Conservation (phyloP, 53 echinoderm and acorn worm species). For the Patiria pectinifera region DNA sequence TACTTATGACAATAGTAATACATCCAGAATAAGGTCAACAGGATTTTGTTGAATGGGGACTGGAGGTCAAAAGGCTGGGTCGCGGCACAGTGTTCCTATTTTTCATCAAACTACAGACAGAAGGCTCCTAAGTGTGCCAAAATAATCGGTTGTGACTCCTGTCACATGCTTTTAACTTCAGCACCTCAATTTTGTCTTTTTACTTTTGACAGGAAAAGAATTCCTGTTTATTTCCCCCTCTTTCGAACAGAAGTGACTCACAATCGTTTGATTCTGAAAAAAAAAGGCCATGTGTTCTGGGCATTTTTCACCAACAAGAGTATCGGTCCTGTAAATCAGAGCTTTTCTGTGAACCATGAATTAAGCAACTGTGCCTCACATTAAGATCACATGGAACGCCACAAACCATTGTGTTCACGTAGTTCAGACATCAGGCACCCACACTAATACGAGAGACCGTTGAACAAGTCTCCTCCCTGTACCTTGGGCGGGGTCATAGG, state of each 20-base stretch:
- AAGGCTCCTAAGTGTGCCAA: too few relatives aligned
- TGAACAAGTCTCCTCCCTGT: neutral
- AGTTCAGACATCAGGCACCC: neutral
- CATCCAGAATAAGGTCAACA: too few relatives aligned
- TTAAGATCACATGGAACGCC: neutral
- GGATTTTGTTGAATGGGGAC: too few relatives aligned
- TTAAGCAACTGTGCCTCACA: neutral
- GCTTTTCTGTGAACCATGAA: neutral
- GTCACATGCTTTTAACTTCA: neutral
- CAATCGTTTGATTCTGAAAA: neutral
- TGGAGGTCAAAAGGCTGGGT: too few relatives aligned
- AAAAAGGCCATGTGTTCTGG: neutral
- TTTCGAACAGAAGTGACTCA: neutral
- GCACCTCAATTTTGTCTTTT: neutral
- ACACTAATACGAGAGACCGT: neutral
- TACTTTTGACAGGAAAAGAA: neutral
- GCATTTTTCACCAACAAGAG: neutral
- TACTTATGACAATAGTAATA: too few relatives aligned
- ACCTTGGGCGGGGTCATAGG: conserved; percentile 13
- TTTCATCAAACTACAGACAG: too few relatives aligned
- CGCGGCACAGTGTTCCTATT: too few relatives aligned
- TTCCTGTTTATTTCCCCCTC: neutral
- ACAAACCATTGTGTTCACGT: neutral
- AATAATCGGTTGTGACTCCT: neutral
- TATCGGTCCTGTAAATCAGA: neutral